Conservation (phyloP, 2,797 vertebrate species). For the Pipistrellus nathusii region DNA sequence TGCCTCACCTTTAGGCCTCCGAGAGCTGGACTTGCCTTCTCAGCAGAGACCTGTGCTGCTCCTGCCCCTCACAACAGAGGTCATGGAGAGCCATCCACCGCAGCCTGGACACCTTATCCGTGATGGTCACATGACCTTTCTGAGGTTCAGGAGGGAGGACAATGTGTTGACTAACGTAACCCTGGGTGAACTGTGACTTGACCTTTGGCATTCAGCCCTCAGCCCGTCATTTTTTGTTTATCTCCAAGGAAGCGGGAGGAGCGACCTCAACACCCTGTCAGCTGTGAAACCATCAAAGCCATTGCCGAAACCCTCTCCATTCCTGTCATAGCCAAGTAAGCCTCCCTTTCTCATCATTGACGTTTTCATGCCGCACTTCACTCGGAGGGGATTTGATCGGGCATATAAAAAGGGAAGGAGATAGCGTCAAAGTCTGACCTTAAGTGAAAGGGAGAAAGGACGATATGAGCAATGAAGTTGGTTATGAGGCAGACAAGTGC, state of each 20-base stretch:
- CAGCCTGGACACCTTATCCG: background rate
- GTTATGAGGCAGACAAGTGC: background rate
- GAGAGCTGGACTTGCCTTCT: constrained; percentile 23
- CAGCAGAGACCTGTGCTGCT: background rate
- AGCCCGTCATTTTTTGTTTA: constrained; percentile 60
- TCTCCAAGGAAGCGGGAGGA: constrained; percentile 95
- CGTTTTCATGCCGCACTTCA: background rate
- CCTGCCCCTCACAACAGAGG: background rate
- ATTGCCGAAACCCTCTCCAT: constrained; percentile 92
- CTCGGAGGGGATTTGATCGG: constrained; percentile 28
- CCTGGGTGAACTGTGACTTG: background rate
- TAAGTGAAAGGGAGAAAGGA: background rate
- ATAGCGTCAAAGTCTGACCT: background rate
- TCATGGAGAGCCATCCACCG: background rate
- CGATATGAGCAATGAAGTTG: background rate
- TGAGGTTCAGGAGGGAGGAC: constrained; percentile 27
- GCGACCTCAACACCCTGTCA: constrained; percentile 94
- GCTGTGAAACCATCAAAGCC: constrained; percentile 94
- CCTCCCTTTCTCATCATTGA: background rate
- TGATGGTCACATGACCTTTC: background rate
- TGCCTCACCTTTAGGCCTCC: background rate
- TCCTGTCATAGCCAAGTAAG: constrained; percentile 98
- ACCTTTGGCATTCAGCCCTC: constrained; percentile 39
- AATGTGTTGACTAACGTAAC: background rate
- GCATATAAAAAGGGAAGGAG: background rate